Conservation (phyloP, 2,113 vertebrate genomes). For the Progne subis region DNA sequence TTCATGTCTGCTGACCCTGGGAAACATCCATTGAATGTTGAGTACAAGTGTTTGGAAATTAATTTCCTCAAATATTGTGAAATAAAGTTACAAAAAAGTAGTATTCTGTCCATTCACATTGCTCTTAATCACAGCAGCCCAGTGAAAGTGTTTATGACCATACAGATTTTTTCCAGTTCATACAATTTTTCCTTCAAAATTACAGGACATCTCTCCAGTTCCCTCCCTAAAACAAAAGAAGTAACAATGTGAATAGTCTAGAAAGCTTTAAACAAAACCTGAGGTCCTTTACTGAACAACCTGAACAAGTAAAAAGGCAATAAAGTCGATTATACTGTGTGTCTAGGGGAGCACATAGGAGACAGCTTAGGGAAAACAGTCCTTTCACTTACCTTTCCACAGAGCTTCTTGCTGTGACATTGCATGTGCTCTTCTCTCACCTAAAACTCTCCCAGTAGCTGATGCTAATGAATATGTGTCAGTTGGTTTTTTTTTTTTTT, state of each 20-base stretch:
- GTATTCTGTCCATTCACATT: background rate
- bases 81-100: background rate
- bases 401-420: background rate
- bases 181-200: background rate
- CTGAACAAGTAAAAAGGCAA: background rate
- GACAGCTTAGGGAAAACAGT: background rate
- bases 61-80: background rate
- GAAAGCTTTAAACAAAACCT: background rate
- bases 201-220: background rate
- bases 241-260: background rate
- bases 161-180: background rate
- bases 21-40: background rate
- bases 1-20: background rate
- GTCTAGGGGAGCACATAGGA: background rate
- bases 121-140: background rate
- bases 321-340: fast-evolving
- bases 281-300: background rate
- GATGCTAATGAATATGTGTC: background rate
- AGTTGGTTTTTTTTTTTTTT: background rate
- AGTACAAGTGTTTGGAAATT: conserved; percentile 4
- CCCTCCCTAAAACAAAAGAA: background rate
- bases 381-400: background rate
- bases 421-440: background rate
- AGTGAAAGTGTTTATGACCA: background rate
- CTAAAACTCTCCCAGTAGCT: background rate